Conservation (phyloP, 64 coral and sea anemone species). For the Platygyra sinensis region DNA sequence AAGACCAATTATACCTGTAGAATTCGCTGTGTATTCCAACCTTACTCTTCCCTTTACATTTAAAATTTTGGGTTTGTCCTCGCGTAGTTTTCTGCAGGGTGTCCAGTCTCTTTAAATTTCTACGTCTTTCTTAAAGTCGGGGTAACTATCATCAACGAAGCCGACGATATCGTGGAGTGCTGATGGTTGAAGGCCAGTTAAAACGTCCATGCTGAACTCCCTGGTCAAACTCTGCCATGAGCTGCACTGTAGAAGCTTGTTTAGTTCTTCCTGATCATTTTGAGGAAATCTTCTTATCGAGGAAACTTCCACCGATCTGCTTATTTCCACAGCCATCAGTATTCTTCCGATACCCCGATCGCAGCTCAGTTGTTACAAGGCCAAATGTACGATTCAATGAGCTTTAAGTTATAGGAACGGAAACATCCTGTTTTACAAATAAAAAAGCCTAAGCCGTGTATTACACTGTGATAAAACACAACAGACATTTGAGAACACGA, state of each 20-base stretch:
- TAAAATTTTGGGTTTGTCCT: constrained; percentile 43
- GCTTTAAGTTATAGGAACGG: too few species aligned
- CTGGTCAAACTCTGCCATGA: constrained; percentile 48
- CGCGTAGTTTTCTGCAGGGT: neutral
- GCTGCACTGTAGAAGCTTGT: constrained; percentile 16
- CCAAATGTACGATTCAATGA: too few species aligned
- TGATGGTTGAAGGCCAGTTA: constrained; percentile 10
- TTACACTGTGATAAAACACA: too few species aligned
- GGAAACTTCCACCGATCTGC: neutral
- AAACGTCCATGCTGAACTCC: constrained; percentile 56
- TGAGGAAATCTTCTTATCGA: constrained; percentile 38
- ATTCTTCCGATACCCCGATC: neutral
- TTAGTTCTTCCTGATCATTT: constrained; percentile 40
- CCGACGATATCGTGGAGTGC: constrained; percentile 37
- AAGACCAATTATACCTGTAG: constrained; percentile 49
- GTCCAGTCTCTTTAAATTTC: constrained; percentile 9
- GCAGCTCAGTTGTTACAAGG: too few species aligned
- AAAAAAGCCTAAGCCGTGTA: too few species aligned
- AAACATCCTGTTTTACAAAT: too few species aligned
- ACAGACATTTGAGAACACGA: too few species aligned
- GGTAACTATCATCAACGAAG: constrained; percentile 28
- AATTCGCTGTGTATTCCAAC: constrained; percentile 47
- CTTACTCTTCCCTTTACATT: constrained; percentile 52
- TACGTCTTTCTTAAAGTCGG: constrained; percentile 40
- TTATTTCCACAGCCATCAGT: neutral